Base-by-base conservation (phyloP, 1,140 invertebrate genomes). In the Matsumurasca onukii region DNA sequence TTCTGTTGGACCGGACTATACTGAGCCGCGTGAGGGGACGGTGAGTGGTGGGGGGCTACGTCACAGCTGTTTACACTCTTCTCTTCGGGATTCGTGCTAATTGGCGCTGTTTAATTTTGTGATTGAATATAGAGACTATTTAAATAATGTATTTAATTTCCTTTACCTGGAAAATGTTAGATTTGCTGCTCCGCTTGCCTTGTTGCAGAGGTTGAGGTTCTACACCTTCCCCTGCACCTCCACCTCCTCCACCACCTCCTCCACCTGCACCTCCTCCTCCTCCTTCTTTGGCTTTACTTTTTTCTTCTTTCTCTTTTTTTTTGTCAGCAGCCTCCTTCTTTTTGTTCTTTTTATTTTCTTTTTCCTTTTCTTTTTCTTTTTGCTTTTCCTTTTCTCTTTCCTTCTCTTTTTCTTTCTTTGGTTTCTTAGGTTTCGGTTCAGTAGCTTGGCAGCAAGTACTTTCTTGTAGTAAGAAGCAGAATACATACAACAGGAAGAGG, bases 391-490 rank as follows among this genome's bases (percentile, higher is more conserved):
- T 82, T 71, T 81, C 83, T 78, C 82, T 68, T 67, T 81, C 74
- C 55, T 76, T 78, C 68, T 79, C 79, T 66, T 73, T 85, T 76
- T 87, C 86, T 76, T 86, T 86, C 80, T 90, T 89, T 49, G 86
- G 82, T 77, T 91, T 88, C 75, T 88, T 88, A 70, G 90, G 87
- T 55, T 72, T 67, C 49, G 86, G 86, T 64, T 88, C 87, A 70
- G 83, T 84, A 39, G 84, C 85, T 66, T 86, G 86, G 80, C 91
- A 92, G 79, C 91, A 92, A 69, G 90, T 86, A 82, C 91, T 91
- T 80, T 95, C 93, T 85, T 95, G 92, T 67, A 98, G 87, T 68
- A 99, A 85, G 85, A 97, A 98, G 81, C 94, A 93, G 85, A 98
- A 98, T 55, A 98, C 94, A 82, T 98, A 98, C 72, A 97, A 83